Percentiles rank a stretch among this genome's conserved stretches.
Conservation (phyloP, 30 jellyfish, hydroid and myxozoan species). For the Rhopilema esculentum region DNA sequence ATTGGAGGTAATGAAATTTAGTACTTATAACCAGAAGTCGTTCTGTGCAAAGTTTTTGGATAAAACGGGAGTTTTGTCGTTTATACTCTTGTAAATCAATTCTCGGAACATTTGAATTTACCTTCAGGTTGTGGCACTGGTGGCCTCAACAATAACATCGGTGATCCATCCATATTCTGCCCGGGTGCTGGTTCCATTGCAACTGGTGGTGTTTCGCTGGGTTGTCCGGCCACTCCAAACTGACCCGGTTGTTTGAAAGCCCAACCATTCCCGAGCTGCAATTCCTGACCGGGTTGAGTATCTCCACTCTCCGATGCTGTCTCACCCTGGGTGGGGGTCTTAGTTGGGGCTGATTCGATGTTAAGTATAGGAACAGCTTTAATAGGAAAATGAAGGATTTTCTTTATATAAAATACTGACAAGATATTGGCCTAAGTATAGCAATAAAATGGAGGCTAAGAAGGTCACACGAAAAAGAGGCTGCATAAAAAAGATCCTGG, state of each 20-base stretch:
- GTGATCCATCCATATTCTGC: not conserved
- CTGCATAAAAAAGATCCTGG: too few relatives aligned
- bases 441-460: too few relatives aligned
- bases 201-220: not conserved
- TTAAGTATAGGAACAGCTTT: conserved; percentile 30
- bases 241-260: not conserved
- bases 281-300: conserved; percentile 9
- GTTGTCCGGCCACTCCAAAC: not conserved
- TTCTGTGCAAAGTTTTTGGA: too few relatives aligned
- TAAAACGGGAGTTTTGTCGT: too few relatives aligned
- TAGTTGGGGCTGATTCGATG: conserved; percentile 31
- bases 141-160: conserved; percentile 18
- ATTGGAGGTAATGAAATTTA: too few relatives aligned
- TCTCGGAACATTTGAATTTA: too few relatives aligned
- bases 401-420: not conserved
- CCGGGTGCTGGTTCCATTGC: not conserved
- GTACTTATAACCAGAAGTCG: too few relatives aligned
- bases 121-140: conserved; percentile 19
- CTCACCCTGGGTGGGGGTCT: conserved; percentile 1
- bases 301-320: conserved; percentile 12
- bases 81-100: too few relatives aligned
- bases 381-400: not conserved
- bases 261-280: not conserved
- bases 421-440: too few relatives aligned
- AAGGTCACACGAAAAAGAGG: too few relatives aligned